phyloP scores from a whole-genome alignment of 2,113 vertebrate genomes.

The Thunnus maccoyii region DNA sequence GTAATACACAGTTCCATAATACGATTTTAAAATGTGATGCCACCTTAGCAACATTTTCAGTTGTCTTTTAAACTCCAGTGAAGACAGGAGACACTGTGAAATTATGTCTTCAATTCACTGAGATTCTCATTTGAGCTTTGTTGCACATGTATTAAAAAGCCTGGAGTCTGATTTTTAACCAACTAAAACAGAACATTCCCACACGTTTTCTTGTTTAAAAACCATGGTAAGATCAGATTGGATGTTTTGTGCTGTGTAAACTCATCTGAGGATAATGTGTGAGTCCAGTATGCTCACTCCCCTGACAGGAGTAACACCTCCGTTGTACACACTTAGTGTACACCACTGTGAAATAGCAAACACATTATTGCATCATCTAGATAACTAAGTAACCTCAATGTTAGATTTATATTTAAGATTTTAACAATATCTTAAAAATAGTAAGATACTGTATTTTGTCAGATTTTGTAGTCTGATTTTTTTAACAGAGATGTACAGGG shows the following conservation, averaged over 20 bases:
- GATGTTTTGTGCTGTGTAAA: not conserved
- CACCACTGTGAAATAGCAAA: not conserved
- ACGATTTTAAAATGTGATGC: not conserved
- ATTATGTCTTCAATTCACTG: not conserved
- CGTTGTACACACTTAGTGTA: not conserved
- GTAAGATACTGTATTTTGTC: not conserved
- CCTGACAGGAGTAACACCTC: not conserved
- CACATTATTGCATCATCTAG: not conserved
- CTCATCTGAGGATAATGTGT: not conserved
- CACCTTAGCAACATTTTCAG: not conserved
- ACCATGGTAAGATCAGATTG: not conserved
- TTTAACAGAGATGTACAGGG: too few species aligned
- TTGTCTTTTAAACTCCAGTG: conserved; percentile 6
- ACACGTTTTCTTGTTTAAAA: not conserved
- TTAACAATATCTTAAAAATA: not conserved
- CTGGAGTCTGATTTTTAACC: not conserved
- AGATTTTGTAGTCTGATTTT: not conserved
- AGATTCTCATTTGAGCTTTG: not conserved
- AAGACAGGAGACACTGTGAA: not conserved
- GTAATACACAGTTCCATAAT: conserved; percentile 4
- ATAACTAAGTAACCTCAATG: too few species aligned
- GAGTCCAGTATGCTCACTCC: not conserved
- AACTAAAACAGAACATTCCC: too few species aligned
- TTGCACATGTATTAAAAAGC: not conserved
- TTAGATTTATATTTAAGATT: not conserved